Conservation (phyloP, 2,888 invertebrate genomes). For the Ochropleura plecta region DNA sequence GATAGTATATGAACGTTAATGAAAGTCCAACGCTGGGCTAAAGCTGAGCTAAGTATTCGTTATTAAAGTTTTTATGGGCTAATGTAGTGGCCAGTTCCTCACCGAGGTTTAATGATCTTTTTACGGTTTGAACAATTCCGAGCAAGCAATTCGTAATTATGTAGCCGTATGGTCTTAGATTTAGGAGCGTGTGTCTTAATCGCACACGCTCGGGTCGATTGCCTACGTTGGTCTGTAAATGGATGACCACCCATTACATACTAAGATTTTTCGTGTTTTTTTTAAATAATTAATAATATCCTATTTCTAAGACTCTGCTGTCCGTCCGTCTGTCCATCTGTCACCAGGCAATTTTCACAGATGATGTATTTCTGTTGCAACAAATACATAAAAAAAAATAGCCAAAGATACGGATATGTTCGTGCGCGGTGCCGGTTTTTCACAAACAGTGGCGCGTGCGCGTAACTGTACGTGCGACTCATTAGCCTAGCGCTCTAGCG, state of each 20-base stretch:
- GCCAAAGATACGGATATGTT: too few relatives aligned
- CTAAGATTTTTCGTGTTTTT: too few relatives aligned
- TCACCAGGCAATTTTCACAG: too few relatives aligned
- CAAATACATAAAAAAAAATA: too few relatives aligned
- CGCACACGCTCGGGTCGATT: too few relatives aligned
- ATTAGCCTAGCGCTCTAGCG: conserved; percentile 71
- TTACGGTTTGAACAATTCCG: conserved; percentile 59
- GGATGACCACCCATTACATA: too few relatives aligned
- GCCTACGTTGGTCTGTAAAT: too few relatives aligned
- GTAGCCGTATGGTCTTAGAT: conserved; percentile 32
- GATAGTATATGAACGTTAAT: conserved; percentile 47
- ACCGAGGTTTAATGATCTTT: conserved; percentile 54
- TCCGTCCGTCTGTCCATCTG: too few relatives aligned
- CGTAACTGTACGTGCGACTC: conserved; percentile 76
- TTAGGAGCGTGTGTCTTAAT: conserved; percentile 9
- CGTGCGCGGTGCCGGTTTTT: conserved; percentile 1
- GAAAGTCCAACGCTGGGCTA: conserved; percentile 32
- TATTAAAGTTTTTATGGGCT: conserved; percentile 63
- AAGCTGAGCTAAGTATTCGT: conserved; percentile 48
- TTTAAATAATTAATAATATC: too few relatives aligned
- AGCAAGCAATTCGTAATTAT: conserved; percentile 62
- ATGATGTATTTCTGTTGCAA: too few relatives aligned
- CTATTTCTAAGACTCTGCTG: too few relatives aligned
- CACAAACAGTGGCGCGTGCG: conserved; percentile 68
- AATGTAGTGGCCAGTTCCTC: conserved; percentile 28